phyloP scores from a whole-genome alignment of 92 coral and sea anemone species.

The Desmophyllum pertusum region DNA sequence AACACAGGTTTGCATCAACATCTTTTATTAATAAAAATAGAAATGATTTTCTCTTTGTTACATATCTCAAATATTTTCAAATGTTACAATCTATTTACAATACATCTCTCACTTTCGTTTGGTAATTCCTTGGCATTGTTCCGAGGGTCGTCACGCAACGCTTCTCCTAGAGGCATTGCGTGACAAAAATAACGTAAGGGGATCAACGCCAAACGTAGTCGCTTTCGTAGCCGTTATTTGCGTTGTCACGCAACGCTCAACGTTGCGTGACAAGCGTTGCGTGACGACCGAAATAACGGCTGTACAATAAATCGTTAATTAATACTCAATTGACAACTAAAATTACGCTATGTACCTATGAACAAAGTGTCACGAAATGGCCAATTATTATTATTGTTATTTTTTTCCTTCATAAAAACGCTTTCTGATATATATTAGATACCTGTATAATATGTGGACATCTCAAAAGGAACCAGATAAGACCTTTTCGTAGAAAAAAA shows the following conservation, averaged over 20 bases:
- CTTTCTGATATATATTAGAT: not conserved
- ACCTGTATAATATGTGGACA: not conserved
- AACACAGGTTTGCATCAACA: not conserved
- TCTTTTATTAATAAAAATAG: not conserved
- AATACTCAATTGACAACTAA: not conserved
- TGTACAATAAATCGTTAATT: not conserved
- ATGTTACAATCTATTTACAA: not conserved
- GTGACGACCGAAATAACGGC: not conserved
- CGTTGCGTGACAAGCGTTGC: not conserved
- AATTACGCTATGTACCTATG: not conserved
- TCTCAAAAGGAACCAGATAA: not conserved
- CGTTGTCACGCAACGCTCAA: not conserved
- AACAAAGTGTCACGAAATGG: not conserved
- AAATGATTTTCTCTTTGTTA: not conserved
- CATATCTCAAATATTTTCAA: not conserved
- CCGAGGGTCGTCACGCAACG: no score
- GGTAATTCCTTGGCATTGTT: not conserved
- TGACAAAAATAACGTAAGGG: no score
- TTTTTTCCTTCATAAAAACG: not conserved
- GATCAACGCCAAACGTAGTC: no score
- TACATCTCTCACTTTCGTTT: not conserved
- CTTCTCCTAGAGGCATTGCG: no score
- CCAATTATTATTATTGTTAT: not conserved
- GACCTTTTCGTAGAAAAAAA: not conserved
- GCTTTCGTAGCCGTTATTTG: not conserved